A percentile compares a stretch with the other conserved stretches of the same genome.
phyloP scores from a whole-genome alignment of 2,797 vertebrate genomes.

The Catostomus latipinnis region DNA sequence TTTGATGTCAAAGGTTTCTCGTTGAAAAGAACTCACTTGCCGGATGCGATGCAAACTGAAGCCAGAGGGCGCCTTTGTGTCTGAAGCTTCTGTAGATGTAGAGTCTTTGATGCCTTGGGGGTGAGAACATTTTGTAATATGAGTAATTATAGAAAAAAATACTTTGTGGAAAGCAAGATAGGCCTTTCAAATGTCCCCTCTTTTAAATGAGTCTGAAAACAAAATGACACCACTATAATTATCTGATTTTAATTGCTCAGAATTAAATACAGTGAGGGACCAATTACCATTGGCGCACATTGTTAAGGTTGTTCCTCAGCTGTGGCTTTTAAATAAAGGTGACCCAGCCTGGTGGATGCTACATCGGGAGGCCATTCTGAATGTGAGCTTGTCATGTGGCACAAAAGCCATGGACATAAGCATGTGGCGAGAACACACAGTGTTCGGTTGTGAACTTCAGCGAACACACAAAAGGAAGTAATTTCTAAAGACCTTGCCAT shows the following conservation, averaged over 20 bases:
- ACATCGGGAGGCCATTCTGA: constrained; percentile 5
- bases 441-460: constrained; percentile 58
- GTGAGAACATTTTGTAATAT: too few species aligned
- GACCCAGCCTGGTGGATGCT: constrained; percentile 8
- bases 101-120: too few species aligned
- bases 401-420: constrained; percentile 31
- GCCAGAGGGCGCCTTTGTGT: too few species aligned
- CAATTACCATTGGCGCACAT: constrained; percentile 68
- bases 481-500: constrained; percentile 19
- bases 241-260: constrained; percentile 72
- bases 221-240: constrained; percentile 75
- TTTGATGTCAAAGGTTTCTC: too few species aligned
- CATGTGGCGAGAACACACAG: constrained; percentile 16
- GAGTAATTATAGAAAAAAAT: constrained; percentile 69
- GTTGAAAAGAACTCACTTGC: too few species aligned
- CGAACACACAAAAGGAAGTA: constrained; percentile 62
- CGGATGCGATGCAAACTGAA: too few species aligned
- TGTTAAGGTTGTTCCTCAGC: constrained; percentile 54
- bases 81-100: too few species aligned
- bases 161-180: constrained; percentile 65
- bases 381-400: neutral
- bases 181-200: constrained; percentile 80
- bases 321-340: constrained; percentile 58
- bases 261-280: constrained; percentile 66
- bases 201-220: constrained; percentile 72